Conservation (phyloP, 2,888 invertebrate species). For the Oscheius sp. region DNA sequence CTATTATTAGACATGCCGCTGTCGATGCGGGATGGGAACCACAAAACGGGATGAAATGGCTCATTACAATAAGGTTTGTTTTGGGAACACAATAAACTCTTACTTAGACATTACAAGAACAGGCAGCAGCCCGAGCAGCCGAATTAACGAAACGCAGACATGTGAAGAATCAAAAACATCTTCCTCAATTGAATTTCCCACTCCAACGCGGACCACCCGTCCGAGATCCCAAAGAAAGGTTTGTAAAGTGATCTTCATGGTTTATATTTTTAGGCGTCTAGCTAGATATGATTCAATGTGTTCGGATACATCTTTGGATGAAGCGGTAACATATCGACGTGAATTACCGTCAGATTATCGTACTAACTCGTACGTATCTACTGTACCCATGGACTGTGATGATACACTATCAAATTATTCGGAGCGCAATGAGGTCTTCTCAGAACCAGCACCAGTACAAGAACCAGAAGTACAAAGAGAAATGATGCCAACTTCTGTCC, state of each 20-base stretch:
- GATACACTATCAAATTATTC: constrained; percentile 20
- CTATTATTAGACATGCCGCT: constrained; percentile 32
- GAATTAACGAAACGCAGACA: constrained; percentile 5
- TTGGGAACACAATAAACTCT: not conserved
- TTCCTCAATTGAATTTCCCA: constrained; percentile 23
- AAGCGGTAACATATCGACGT: constrained; percentile 1
- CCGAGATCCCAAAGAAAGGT: not conserved
- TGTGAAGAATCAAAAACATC: constrained; percentile 1
- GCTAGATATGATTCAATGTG: not conserved
- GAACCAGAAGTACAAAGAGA: too few relatives aligned
- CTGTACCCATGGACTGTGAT: not conserved
- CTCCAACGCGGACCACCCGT: constrained; percentile 4
- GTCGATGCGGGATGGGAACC: constrained; percentile 44
- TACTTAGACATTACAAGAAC: constrained; percentile 1
- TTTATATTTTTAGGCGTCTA: not conserved
- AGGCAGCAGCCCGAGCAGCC: not conserved
- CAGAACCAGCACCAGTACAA: not conserved
- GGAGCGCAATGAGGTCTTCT: constrained; percentile 19
- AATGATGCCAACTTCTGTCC: constrained; percentile 36
- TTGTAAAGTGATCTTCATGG: not conserved
- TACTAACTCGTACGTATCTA: not conserved
- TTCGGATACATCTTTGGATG: constrained; percentile 4
- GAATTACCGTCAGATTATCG: not conserved
- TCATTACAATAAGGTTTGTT: constrained; percentile 11
- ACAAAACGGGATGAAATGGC: constrained; percentile 39